A percentile compares a stretch with the other conserved stretches of the same genome.
Evolutionary conservation across 2,113 vertebrate genomes (phyloP).

Genomic region (Leptobrachium ailaonicum): DNA sequence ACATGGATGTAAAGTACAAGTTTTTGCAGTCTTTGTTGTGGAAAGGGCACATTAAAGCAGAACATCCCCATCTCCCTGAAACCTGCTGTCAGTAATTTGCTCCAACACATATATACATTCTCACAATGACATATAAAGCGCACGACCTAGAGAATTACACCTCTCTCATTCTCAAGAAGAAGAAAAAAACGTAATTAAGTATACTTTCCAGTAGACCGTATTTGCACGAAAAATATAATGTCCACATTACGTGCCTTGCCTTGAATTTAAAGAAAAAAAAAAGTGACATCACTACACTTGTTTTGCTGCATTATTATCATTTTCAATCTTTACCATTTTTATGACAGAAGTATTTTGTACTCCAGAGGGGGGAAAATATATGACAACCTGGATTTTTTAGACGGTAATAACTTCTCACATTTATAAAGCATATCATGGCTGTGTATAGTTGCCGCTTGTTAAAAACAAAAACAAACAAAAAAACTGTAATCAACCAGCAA

Average conservation of each 20-base stretch:
- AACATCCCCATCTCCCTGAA: constrained; percentile 76
- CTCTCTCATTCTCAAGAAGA: constrained; percentile 85
- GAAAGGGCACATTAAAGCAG: constrained; percentile 68
- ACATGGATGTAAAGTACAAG: constrained; percentile 76
- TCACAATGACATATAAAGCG: constrained; percentile 70
- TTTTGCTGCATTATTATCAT: constrained; percentile 99
- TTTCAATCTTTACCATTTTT: constrained; percentile 98
- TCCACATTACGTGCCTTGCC: constrained; percentile 99
- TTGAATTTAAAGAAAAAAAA: constrained; percentile 88
- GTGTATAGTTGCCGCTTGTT: constrained; percentile 96
- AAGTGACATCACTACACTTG: constrained; percentile 96
- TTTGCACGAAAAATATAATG: constrained; percentile 99
- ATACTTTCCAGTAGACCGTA: constrained; percentile 95
- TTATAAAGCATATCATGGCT: constrained; percentile 99
- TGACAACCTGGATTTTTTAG: constrained; percentile 98
- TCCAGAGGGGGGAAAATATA: constrained; percentile 81
- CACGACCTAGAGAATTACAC: constrained; percentile 83
- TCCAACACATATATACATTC: constrained; percentile 71
- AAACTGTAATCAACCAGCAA: constrained; percentile 99
- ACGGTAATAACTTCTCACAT: constrained; percentile 98
- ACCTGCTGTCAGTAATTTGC: constrained; percentile 81
- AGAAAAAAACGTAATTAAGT: constrained; percentile 77
- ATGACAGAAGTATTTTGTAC: constrained; percentile 99
- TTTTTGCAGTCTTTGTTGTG: constrained; percentile 84
- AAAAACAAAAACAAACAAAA: constrained; percentile 56